Conservation (phyloP, 2,113 vertebrate genomes). For the Syngnathus scovelli region DNA sequence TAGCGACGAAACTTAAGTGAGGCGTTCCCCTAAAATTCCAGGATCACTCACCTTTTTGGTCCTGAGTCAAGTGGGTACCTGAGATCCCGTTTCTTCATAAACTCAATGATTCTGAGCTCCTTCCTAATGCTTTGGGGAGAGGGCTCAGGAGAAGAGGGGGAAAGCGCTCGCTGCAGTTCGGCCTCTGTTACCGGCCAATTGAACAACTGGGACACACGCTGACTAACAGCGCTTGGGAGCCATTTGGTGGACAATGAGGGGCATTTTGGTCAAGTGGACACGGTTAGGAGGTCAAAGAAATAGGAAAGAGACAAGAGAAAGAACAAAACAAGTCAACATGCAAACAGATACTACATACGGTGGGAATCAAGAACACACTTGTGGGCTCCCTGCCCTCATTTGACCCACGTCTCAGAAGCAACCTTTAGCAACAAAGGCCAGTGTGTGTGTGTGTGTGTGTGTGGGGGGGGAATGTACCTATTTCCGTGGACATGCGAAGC, state of each 20-base stretch:
- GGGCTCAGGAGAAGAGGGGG: constrained; percentile 69
- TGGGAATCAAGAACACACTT: not conserved
- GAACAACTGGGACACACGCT: constrained; percentile 76
- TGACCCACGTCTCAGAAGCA: not conserved
- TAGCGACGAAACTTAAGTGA: too few species aligned
- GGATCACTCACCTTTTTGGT: constrained; percentile 78
- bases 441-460: not conserved
- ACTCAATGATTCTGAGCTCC: constrained; percentile 85
- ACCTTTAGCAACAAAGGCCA: too few species aligned
- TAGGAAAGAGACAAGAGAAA: constrained; percentile 15
- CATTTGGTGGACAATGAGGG: not conserved
- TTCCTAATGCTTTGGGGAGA: constrained; percentile 74
- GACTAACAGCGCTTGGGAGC: constrained; percentile 62
- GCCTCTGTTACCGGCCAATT: constrained; percentile 77
- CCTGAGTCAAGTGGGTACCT: constrained; percentile 77
- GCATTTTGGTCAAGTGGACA: constrained; percentile 1
- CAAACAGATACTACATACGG: not conserved
- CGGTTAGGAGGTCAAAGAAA: constrained; percentile 19
- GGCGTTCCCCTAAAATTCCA: not conserved
- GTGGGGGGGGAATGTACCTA: constrained; percentile 72
- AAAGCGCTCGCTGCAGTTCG: constrained; percentile 70
- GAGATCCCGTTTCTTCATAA: constrained; percentile 88
- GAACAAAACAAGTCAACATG: constrained; percentile 36
- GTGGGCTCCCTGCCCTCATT: too few species aligned
- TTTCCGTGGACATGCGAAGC: constrained; percentile 98